phyloP scores from a whole-genome alignment of 2,888 invertebrate species.

The Gasteruption jaculator region DNA sequence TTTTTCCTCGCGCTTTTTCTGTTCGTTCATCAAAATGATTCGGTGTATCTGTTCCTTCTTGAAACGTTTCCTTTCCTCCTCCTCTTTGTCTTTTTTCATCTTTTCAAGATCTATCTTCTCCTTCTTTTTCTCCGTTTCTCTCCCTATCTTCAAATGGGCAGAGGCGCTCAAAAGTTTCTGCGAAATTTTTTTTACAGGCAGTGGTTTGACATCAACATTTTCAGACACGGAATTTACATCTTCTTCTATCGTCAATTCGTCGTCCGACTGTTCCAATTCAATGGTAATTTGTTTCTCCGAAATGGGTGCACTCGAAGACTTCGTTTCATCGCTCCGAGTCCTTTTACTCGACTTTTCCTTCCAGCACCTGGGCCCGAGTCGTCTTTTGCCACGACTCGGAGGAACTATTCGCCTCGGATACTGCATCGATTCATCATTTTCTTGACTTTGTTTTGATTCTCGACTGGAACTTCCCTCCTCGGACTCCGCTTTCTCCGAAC shows the following conservation, averaged over 20 bases:
- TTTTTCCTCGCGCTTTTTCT: conserved; percentile 5
- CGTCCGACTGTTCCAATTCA: conserved; percentile 23
- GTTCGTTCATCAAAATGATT: conserved; percentile 3
- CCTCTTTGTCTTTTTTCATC: conserved; percentile 13
- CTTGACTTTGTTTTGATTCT: conserved; percentile 8
- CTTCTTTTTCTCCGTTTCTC: conserved; percentile 20
- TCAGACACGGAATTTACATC: too few relatives aligned
- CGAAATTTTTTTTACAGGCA: conserved; percentile 18
- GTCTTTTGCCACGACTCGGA: conserved; percentile 22
- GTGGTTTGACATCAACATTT: conserved; percentile 16
- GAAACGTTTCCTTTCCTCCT: conserved; percentile 10
- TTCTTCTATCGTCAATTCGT: conserved; percentile 14
- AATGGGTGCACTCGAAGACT: too few relatives aligned
- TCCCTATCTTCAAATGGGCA: conserved; percentile 16
- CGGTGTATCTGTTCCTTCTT: conserved; percentile 19
- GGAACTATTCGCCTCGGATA: conserved; percentile 30
- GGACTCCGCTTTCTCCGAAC: conserved; percentile 1
- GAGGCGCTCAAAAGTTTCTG: conserved; percentile 15
- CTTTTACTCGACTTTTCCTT: conserved; percentile 3
- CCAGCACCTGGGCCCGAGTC: conserved; percentile 12
- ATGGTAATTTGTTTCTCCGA: conserved; percentile 18
- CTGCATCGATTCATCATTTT: conserved; percentile 1
- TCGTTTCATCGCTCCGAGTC: too few relatives aligned
- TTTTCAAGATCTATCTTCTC: conserved; percentile 11
- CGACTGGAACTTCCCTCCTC: too few relatives aligned